phyloP scores from a whole-genome alignment of 2,888 invertebrate genomes.

The Apotomis betuletana region DNA sequence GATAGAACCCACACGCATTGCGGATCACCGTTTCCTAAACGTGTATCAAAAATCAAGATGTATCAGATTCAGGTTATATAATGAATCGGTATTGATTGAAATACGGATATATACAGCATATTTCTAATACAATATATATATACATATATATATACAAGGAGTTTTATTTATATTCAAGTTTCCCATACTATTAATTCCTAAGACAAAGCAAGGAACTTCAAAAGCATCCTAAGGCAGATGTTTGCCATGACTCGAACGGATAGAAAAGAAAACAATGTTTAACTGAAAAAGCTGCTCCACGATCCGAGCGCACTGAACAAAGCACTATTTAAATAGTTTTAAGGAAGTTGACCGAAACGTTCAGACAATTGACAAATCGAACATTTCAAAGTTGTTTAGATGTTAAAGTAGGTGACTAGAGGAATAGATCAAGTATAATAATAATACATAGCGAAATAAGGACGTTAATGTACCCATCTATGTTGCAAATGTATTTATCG shows the following conservation, averaged over 20 bases:
- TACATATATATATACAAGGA: too few relatives aligned
- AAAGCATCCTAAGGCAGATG: conserved; percentile 64
- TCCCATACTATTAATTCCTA: background rate
- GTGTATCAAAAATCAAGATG: background rate
- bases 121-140: too few relatives aligned
- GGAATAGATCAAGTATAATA: too few relatives aligned
- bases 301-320: conserved; percentile 52
- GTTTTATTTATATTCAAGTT: background rate
- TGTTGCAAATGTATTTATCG: too few relatives aligned
- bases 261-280: conserved; percentile 77
- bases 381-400: background rate
- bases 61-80: too few relatives aligned
- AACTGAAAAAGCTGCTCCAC: conserved; percentile 73
- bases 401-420: too few relatives aligned
- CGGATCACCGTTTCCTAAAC: background rate
- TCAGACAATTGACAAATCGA: background rate
- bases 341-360: conserved; percentile 42
- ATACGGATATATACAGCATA: too few relatives aligned
- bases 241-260: conserved; percentile 60
- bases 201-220: background rate
- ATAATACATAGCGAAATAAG: too few relatives aligned
- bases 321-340: conserved; percentile 50
- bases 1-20: background rate
- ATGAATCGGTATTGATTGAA: background rate
- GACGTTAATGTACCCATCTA: too few relatives aligned